Conservation (phyloP, 2,797 vertebrate genomes). For the Cyprinodon diabolis region DNA sequence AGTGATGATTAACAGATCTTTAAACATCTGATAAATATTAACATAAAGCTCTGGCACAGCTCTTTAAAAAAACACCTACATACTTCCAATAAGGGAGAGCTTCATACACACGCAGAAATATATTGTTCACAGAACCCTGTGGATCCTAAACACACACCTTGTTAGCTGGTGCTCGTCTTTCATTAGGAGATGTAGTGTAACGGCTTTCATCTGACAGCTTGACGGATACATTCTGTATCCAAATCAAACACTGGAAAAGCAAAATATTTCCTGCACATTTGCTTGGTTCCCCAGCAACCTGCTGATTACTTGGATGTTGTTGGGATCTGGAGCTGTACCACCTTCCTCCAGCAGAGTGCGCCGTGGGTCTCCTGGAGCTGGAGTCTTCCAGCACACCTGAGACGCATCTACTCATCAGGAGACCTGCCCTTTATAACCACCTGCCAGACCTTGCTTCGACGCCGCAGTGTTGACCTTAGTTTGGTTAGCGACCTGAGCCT, state of each 20-base stretch:
- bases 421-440: no score
- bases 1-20: background rate
- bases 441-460: no score
- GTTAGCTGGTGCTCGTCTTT: background rate
- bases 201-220: conserved; percentile 3
- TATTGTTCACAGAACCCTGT: background rate
- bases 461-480: no score
- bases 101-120: background rate
- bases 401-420: no score
- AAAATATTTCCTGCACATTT: background rate
- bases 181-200: background rate
- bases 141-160: background rate
- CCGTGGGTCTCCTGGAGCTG: no score
- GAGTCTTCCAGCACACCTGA: no score
- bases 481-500: no score
- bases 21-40: background rate
- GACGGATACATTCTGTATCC: conserved; percentile 1
- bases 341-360: no score
- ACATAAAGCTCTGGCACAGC: no score
- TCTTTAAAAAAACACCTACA: background rate
- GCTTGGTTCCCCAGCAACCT: background rate
- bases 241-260: conserved; percentile 3
- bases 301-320: background rate
- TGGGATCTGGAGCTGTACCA: no score
- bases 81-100: background rate